These are phyloP conservation scores for Lepilemur septentrionalis DNA, from an alignment of 2,797 vertebrate species.

Conservation along the genomic window DNA sequence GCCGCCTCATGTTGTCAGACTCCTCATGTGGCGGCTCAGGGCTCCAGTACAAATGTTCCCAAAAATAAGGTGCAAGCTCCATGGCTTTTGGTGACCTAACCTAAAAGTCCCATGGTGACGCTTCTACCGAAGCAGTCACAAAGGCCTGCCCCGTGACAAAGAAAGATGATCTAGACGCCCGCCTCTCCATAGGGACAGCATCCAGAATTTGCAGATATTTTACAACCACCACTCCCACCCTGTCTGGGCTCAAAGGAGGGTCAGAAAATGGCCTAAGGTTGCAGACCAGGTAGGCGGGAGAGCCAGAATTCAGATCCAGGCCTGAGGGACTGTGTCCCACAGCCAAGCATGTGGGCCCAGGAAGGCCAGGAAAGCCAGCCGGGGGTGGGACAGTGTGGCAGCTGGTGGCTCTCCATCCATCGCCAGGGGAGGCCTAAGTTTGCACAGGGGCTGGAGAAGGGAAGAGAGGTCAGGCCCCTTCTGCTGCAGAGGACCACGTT, in stretches of 20 bases:
- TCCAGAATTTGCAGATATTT: background rate
- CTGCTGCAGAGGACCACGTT: background rate
- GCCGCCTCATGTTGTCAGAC: background rate
- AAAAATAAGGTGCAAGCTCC: background rate
- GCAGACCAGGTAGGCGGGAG: background rate
- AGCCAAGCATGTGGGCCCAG: background rate
- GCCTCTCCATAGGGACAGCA: rapidly evolving
- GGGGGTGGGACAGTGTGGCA: background rate
- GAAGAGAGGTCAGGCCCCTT: background rate
- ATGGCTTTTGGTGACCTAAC: background rate
- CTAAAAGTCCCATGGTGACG: background rate
- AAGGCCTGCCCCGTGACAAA: background rate
- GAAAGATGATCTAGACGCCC: background rate
- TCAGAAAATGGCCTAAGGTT: background rate
- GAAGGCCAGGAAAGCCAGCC: background rate
- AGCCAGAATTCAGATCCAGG: background rate
- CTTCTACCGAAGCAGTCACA: background rate
- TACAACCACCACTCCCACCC: background rate
- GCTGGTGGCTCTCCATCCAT: background rate
- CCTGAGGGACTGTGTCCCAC: background rate
- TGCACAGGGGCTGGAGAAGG: background rate
- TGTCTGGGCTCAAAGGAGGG: background rate
- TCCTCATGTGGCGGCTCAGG: background rate
- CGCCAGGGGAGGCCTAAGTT: background rate
- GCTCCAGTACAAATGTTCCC: background rate